These are phyloP conservation scores for Callyntrura sp. DNA, from an alignment of 2,888 invertebrate genomes.

Conservation along the genomic window DNA sequence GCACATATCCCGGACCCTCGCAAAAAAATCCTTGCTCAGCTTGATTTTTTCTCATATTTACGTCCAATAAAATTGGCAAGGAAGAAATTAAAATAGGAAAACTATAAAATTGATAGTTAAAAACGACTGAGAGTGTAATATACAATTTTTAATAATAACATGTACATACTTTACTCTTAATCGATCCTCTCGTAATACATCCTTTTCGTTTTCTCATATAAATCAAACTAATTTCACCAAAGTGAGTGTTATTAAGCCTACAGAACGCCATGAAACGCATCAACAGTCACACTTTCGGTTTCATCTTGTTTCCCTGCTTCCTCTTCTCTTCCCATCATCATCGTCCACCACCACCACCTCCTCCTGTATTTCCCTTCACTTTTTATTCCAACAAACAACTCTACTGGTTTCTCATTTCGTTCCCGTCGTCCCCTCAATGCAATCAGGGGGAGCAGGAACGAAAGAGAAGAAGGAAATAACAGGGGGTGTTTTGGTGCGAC, in stretches of 20 bases:
- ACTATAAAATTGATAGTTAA: conserved; percentile 10
- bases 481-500: conserved; percentile 62
- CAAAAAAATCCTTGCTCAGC: neutral
- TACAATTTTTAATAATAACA: neutral
- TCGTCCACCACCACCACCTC: neutral
- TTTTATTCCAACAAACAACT: conserved; percentile 47
- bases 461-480: conserved; percentile 34
- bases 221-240: conserved; percentile 78
- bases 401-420: conserved; percentile 50
- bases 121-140: neutral
- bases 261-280: conserved; percentile 43
- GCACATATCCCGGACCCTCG: neutral
- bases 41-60: no score
- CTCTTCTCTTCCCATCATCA: conserved; percentile 22
- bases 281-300: conserved; percentile 53
- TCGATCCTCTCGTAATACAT: conserved; percentile 47
- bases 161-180: conserved; percentile 30
- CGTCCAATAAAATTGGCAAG: neutral
- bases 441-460: conserved; percentile 35
- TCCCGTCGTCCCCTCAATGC: conserved; percentile 63
- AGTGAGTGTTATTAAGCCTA: conserved; percentile 75
- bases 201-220: conserved; percentile 71
- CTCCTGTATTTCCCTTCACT: conserved; percentile 45
- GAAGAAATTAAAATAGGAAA: neutral
- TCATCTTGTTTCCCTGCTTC: conserved; percentile 29